Conservation (phyloP, 37 sponge, comb jelly and placozoan species). For the Tethya wilhelma region DNA sequence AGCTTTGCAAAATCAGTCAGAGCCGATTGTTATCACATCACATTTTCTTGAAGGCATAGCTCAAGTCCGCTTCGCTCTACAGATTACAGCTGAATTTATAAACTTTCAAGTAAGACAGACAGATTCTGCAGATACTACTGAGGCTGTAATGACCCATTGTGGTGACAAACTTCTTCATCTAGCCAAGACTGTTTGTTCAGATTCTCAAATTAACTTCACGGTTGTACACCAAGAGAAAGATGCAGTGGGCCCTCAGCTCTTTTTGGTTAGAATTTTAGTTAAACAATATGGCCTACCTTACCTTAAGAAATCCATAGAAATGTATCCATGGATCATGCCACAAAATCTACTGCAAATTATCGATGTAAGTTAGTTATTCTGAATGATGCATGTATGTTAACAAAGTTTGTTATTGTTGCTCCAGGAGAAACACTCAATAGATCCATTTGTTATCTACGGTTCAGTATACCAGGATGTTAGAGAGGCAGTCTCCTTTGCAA, state of each 20-base stretch:
- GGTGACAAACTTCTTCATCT: constrained; percentile 2
- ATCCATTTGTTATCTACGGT: constrained; percentile 59
- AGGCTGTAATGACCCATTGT: not conserved
- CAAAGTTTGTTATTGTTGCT: not conserved
- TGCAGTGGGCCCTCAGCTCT: constrained; percentile 23
- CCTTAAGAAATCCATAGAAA: constrained; percentile 7
- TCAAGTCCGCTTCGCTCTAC: constrained; percentile 30
- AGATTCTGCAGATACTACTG: not conserved
- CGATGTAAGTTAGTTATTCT: constrained; percentile 1
- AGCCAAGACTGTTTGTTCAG: constrained; percentile 8
- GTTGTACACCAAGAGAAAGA: not conserved
- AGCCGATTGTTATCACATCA: not conserved
- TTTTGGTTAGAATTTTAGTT: constrained; percentile 49
- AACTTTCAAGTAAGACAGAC: not conserved
- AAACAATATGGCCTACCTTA: constrained; percentile 48
- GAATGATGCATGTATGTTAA: not conserved
- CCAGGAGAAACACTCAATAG: constrained; percentile 20
- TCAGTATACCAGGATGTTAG: constrained; percentile 37
- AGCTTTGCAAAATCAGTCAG: not conserved
- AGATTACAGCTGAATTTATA: constrained; percentile 35
- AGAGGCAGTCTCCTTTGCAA: constrained; percentile 31
- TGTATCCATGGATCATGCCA: constrained; percentile 47
- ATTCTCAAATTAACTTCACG: not conserved
- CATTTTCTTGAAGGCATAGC: constrained; percentile 44
- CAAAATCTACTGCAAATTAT: not conserved